Evolutionary conservation across 1,140 invertebrate species (phyloP).

Genomic region (Trissolcus basalis): DNA sequence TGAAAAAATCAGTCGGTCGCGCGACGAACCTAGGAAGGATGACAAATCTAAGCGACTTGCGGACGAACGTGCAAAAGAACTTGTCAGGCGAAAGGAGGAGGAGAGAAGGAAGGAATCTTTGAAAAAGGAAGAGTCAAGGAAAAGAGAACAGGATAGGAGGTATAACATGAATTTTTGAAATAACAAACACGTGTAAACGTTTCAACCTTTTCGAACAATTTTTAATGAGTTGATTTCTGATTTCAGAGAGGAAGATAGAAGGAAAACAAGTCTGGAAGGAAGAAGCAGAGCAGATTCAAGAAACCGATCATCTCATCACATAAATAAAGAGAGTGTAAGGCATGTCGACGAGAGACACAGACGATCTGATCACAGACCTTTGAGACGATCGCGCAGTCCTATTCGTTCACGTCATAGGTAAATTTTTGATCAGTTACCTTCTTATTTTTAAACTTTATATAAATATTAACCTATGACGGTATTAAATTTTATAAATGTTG

Average conservation of each 20-base stretch:
- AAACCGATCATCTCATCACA: constrained; percentile 29
- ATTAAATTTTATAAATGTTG: no score
- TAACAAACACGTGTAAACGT: no score
- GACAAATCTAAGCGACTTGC: constrained; percentile 63
- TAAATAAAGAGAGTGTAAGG: constrained; percentile 57
- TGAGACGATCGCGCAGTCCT: constrained; percentile 41
- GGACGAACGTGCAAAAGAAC: constrained; percentile 69
- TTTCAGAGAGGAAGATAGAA: constrained; percentile 69
- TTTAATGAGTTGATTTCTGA: constrained; percentile 6
- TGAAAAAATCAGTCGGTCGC: constrained; percentile 67
- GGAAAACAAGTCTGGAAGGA: constrained; percentile 64
- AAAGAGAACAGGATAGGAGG: constrained; percentile 70
- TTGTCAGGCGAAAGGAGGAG: constrained; percentile 68
- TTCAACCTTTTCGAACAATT: no score
- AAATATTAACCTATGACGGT: no score
- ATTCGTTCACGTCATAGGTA: constrained; percentile 22
- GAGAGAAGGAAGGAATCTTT: constrained; percentile 63
- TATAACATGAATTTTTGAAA: no score
- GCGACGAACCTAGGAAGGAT: constrained; percentile 73
- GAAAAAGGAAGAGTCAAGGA: constrained; percentile 66
- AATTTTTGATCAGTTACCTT: no score
- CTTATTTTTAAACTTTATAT: no score
- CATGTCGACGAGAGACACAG: constrained; percentile 57
- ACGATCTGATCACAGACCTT: constrained; percentile 27
- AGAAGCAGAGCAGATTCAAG: constrained; percentile 52